These are phyloP conservation scores for Manduca sexta DNA, from an alignment of 1,140 invertebrate genomes.

Conservation along the genomic window DNA sequence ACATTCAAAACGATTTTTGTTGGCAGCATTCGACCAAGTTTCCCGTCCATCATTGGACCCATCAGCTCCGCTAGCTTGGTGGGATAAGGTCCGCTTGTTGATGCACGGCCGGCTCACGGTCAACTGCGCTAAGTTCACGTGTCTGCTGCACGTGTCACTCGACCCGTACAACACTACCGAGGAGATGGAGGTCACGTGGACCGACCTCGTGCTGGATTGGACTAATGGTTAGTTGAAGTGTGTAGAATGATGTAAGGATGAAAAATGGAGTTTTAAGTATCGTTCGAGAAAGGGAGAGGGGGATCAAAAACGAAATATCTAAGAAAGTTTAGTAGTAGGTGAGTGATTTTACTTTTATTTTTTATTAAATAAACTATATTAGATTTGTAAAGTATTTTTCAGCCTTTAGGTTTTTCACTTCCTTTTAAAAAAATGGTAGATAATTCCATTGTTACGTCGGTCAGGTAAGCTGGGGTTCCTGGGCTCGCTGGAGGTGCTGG, in stretches of 20 bases:
- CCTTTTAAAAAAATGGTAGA: too few species aligned
- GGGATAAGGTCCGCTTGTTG: conserved; percentile 96
- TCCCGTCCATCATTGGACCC: conserved; percentile 92
- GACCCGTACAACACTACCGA: conserved; percentile 99
- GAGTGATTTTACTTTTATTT: too few species aligned
- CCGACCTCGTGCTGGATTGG: conserved; percentile 94
- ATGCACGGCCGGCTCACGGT: conserved; percentile 95
- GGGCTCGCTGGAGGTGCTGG: conserved; percentile 90
- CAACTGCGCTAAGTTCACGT: conserved; percentile 88
- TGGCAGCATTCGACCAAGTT: conserved; percentile 86
- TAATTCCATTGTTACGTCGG: too few species aligned
- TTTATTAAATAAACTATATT: too few species aligned
- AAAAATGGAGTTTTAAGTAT: too few species aligned
- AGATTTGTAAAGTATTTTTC: too few species aligned
- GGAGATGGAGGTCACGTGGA: conserved; percentile 98
- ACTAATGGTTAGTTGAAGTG: conserved; percentile 88
- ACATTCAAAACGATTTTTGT: conserved; percentile 4
- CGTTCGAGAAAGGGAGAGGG: too few species aligned
- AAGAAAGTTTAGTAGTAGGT: too few species aligned
- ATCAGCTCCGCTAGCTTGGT: conserved; percentile 94
- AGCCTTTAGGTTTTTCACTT: too few species aligned
- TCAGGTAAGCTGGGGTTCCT: conserved; percentile 88
- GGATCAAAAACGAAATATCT: too few species aligned
- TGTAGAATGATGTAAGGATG: too few species aligned
- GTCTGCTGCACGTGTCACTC: conserved; percentile 93